A percentile compares a stretch with the other conserved stretches of the same genome.
These are phyloP conservation scores for Elephas maximus DNA, from an alignment of 2,113 vertebrate species.

Conservation along the genomic window DNA sequence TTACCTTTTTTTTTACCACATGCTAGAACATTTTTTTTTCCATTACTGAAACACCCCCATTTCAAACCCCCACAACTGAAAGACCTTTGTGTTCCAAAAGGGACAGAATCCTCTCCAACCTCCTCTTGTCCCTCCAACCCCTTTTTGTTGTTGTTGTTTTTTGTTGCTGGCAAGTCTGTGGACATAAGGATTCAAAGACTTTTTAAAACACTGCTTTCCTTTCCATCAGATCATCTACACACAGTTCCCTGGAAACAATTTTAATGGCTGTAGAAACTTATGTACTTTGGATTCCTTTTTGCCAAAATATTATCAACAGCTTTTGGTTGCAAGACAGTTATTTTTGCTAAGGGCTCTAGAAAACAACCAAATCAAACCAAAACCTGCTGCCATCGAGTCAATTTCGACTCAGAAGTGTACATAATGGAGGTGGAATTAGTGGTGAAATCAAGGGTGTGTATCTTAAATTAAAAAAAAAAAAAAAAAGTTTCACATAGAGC, in stretches of 20 bases:
- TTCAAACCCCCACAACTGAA: conserved; percentile 77
- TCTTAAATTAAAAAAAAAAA: conserved; percentile 29
- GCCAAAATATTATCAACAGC: conserved; percentile 73
- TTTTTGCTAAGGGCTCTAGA: conserved; percentile 25
- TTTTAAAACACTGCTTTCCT: conserved; percentile 82
- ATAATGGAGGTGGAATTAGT: not conserved
- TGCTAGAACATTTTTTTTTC: conserved; percentile 93
- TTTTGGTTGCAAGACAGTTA: conserved; percentile 47
- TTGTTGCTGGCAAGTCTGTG: conserved; percentile 59
- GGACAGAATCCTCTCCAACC: conserved; percentile 48
- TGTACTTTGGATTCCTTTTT: conserved; percentile 64
- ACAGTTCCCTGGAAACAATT: conserved; percentile 71
- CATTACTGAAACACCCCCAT: conserved; percentile 85
- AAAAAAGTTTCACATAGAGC: not conserved
- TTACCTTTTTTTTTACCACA: conserved; percentile 86
- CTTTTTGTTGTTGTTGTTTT: not conserved
- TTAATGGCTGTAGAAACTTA: conserved; percentile 71
- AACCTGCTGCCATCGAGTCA: not conserved
- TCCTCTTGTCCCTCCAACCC: conserved; percentile 51
- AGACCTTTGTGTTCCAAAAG: conserved; percentile 85
- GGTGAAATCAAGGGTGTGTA: not conserved
- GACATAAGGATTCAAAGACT: conserved; percentile 78
- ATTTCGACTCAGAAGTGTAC: not conserved
- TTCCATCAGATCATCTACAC: conserved; percentile 58
- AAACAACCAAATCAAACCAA: not conserved